Evolutionary conservation across 2,888 invertebrate species (phyloP), one percentile per base, ranked within the genome.

Genomic region (Oligia strigilis): DNA sequence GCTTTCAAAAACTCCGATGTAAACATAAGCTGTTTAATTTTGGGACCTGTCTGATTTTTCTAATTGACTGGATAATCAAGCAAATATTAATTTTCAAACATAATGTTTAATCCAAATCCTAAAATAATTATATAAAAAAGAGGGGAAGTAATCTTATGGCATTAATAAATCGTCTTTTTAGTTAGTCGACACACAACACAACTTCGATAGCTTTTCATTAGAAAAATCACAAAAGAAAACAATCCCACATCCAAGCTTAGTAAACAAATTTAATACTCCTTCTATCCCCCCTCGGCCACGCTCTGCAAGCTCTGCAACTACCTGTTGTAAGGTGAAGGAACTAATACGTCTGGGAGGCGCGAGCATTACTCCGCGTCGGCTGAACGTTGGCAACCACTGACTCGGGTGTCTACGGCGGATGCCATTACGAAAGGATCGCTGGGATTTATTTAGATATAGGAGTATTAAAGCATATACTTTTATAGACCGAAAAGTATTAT

Each of bases 281-380:
- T 82, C 66, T 55, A 29, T 29, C 29, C 29, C 29, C 29, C 29
- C 43, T 79, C 49, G 46, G 13, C 13, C 72, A 19, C 66, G 72
- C 60, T n/a, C 55, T 23, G 74, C 62, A 74, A 23, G 72, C 60
- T 23, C 55, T 23, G 75, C 62, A 74, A 23, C 88, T 58, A 88
- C 85, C 80, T 83, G 86, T 80, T 72, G 80, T 77, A 76, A 82
- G 91, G 91, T 90, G 84, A 89, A 91, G 80, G 90, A 90, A 85
- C 91, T 72, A 64, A 87, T 89, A 85, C 87, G 85, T 90, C 77
- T 82, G 79, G 79, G 82, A 82, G 78, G 70, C 80, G 82, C 19
- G 72, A 75, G 75, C 87, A 89, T 85, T 87, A 89, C 84, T 89
- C 81, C 78, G 66, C 77, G 87, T 85, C 88, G 89, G 83, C 90